Evolutionary conservation across 2,797 vertebrate genomes (phyloP).

Genomic region (Lutjanus campechanus): DNA sequence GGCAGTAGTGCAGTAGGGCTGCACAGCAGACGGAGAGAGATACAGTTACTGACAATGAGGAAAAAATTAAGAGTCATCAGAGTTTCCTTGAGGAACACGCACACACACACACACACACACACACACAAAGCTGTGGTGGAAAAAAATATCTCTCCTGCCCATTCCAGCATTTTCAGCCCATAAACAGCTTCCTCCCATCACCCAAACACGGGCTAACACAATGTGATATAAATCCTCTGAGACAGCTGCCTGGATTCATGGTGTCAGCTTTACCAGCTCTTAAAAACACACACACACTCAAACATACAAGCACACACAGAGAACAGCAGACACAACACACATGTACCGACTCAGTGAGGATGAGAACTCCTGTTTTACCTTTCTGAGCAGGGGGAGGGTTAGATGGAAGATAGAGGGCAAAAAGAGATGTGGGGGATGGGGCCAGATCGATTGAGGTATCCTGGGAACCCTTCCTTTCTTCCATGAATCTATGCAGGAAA

Average conservation of each 20-base stretch:
- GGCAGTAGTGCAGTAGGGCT: constrained; percentile 19
- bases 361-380: constrained; percentile 44
- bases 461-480: constrained; percentile 63
- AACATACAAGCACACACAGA: constrained; percentile 1
- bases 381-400: constrained; percentile 50
- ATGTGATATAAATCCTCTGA: constrained; percentile 56
- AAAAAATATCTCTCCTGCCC: constrained; percentile 15
- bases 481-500: constrained; percentile 62
- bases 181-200: constrained; percentile 61
- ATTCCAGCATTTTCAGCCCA: constrained; percentile 54
- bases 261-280: constrained; percentile 61
- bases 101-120: constrained; percentile 33
- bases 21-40: constrained; percentile 49
- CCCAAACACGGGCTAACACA: constrained; percentile 56
- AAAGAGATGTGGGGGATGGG: constrained; percentile 44
- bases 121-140: constrained; percentile 12
- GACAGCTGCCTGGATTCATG: constrained; percentile 46
- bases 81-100: constrained; percentile 28
- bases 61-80: constrained; percentile 61
- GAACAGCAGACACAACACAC: constrained; percentile 38
- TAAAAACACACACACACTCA: constrained; percentile 31
- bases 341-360: neutral
- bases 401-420: constrained; percentile 32
- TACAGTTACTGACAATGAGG: constrained; percentile 56
- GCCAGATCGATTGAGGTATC: constrained; percentile 66